Conservation (phyloP, 2,797 vertebrate species). For the Melanotaenia boesemani region DNA sequence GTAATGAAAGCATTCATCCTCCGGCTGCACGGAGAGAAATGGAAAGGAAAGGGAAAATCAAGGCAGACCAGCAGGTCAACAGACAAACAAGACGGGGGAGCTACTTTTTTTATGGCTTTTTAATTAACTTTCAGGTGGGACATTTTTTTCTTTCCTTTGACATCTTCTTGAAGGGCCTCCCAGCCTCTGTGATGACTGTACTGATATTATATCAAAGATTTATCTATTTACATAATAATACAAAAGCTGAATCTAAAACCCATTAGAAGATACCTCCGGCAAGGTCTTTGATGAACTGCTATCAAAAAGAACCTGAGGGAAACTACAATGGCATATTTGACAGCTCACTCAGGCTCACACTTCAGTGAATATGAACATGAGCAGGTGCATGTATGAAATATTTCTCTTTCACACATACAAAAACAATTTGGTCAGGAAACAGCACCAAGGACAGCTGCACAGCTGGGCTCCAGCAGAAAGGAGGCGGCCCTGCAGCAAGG, state of each 20-base stretch:
- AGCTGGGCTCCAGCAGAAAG: slow-evolving; percentile 53
- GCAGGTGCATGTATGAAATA: slow-evolving; percentile 22
- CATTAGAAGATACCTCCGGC: slow-evolving; percentile 71
- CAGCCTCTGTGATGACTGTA: slow-evolving; percentile 55
- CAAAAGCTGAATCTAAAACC: slow-evolving; percentile 71
- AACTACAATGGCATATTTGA: slow-evolving; percentile 41
- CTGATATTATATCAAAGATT: slow-evolving; percentile 69
- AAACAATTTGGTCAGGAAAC: slow-evolving; percentile 36
- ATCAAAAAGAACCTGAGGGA: slow-evolving; percentile 64
- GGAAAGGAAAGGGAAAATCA: slow-evolving; percentile 18
- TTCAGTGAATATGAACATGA: slow-evolving; percentile 4
- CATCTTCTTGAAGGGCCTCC: slow-evolving; percentile 59
- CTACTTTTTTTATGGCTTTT: slow-evolving; percentile 69
- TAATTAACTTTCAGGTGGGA: slow-evolving; percentile 77
- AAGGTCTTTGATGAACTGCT: slow-evolving; percentile 70
- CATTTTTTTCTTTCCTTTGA: slow-evolving; percentile 53
- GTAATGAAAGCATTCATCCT: slow-evolving; percentile 82
- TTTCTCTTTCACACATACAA: background rate
- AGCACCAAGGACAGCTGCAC: slow-evolving; percentile 52
- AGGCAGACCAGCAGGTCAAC: slow-evolving; percentile 42
- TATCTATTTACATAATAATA: slow-evolving; percentile 78
- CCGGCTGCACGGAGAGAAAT: slow-evolving; percentile 47
- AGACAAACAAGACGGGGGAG: slow-evolving; percentile 66
- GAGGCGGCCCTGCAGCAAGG: slow-evolving; percentile 41
- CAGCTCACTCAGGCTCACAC: background rate